Evolutionary conservation across 2,797 vertebrate genomes (phyloP).

Genomic region (Chromis chromis): DNA sequence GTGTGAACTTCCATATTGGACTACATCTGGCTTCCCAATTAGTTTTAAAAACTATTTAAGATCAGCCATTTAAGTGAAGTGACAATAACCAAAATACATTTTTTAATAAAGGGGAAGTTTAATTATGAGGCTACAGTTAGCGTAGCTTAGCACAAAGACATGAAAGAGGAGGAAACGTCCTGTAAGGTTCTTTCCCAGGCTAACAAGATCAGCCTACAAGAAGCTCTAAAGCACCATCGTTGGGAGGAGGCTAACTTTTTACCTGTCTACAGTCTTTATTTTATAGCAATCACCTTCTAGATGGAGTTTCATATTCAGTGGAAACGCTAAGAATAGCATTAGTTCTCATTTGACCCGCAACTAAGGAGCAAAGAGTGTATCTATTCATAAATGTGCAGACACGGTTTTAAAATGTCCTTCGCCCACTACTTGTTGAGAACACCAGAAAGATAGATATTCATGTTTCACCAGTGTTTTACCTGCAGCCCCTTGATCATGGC

Average conservation of each 20-base stretch:
- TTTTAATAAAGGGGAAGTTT: background rate
- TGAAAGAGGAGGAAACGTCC: background rate
- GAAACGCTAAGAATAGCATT: background rate
- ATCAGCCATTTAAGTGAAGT: background rate
- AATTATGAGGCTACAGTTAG: too few relatives aligned
- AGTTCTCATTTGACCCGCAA: background rate
- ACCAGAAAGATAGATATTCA: background rate
- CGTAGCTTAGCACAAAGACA: background rate
- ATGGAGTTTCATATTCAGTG: background rate
- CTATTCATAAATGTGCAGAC: background rate
- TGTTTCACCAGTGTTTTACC: slow-evolving; percentile 65
- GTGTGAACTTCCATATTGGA: background rate
- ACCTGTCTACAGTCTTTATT: background rate
- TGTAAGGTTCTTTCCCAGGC: background rate
- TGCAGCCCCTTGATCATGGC: slow-evolving; percentile 99
- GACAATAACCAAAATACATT: background rate
- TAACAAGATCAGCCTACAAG: background rate
- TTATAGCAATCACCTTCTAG: background rate
- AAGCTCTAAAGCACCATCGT: background rate
- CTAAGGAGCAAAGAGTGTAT: too few relatives aligned
- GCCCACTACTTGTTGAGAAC: background rate
- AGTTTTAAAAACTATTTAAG: background rate
- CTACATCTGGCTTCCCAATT: background rate
- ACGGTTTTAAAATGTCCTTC: background rate
- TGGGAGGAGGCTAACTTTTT: background rate